Conservation (phyloP, 2,888 invertebrate genomes). For the Acleris cristana region DNA sequence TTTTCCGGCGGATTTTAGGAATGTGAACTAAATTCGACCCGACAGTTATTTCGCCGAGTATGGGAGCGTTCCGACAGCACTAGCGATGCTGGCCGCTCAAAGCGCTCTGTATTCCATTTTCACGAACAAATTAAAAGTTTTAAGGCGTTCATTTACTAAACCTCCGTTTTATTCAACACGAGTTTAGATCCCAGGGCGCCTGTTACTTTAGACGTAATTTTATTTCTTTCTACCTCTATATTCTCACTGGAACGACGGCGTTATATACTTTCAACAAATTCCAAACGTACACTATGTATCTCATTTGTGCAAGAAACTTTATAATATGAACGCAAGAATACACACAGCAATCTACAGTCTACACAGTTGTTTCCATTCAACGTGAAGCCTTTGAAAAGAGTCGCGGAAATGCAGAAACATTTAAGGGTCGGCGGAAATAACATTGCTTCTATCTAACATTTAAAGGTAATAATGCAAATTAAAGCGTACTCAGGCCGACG, state of each 20-base stretch:
- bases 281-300: background rate
- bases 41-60: background rate
- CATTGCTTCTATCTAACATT: conserved; percentile 22
- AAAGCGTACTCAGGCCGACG: conserved; percentile 26
- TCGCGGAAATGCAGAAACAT: background rate
- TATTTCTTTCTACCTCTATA: conserved; percentile 12
- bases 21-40: background rate
- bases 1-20: background rate
- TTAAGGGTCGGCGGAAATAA: conserved; percentile 22
- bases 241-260: conserved; percentile 5
- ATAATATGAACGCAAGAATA: background rate
- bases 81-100: conserved; percentile 8
- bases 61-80: background rate
- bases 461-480: conserved; percentile 36
- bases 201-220: conserved; percentile 16
- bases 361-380: background rate
- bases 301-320: conserved; percentile 5
- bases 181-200: conserved; percentile 19
- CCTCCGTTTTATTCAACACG: conserved; percentile 23
- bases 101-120: conserved; percentile 21
- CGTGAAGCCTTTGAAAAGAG: background rate
- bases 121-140: conserved; percentile 29
- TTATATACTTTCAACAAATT: conserved; percentile 18
- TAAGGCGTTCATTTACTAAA: conserved; percentile 32
- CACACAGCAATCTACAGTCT: background rate